phyloP scores from a whole-genome alignment of 2,888 invertebrate genomes.

The Arctia plantaginis region DNA sequence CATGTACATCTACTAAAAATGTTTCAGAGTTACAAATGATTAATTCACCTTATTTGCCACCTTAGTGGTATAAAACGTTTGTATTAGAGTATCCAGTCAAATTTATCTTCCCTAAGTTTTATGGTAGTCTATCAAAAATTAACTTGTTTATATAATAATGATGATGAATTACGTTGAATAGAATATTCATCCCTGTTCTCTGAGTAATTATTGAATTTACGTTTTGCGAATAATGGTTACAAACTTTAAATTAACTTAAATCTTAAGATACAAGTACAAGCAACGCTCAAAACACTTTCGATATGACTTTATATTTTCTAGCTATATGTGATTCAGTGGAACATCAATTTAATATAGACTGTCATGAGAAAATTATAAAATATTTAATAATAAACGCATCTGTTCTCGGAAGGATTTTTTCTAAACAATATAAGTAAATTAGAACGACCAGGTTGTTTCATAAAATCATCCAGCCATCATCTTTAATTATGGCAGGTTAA shows the following conservation, averaged over 20 bases:
- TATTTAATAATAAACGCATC: not conserved
- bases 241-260: not conserved
- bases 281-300: no score
- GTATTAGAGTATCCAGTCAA: not conserved
- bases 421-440: no score
- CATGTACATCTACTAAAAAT: not conserved
- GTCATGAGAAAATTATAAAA: not conserved
- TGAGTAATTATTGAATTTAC: not conserved
- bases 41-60: not conserved
- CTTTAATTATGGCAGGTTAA: no score
- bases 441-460: no score
- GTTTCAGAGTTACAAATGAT: not conserved
- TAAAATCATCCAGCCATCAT: no score
- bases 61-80: not conserved
- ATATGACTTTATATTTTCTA: not conserved
- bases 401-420: not conserved
- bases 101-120: not conserved
- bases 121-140: not conserved
- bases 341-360: not conserved
- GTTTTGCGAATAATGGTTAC: not conserved
- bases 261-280: not conserved
- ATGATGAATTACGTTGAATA: not conserved
- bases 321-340: not conserved
- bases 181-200: not conserved
- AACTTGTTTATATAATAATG: not conserved